A percentile compares a stretch with the other conserved stretches of the same genome.
These are phyloP conservation scores for Poeciliopsis turrubarensis DNA, from an alignment of 2,113 vertebrate genomes.

Conservation along the genomic window DNA sequence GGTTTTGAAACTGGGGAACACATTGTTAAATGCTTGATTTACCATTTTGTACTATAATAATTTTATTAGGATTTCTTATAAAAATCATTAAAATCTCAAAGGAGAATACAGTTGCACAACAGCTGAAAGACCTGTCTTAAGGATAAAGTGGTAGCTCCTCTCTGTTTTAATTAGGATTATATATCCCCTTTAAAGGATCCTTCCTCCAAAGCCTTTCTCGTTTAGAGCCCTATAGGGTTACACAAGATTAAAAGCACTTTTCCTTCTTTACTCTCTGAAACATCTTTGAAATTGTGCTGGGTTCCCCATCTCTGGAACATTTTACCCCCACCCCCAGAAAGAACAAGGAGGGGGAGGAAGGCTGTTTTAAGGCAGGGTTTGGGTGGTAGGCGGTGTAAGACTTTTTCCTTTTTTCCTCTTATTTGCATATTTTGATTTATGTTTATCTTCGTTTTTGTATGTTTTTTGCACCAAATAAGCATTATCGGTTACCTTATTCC, in stretches of 20 bases:
- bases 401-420: constrained; percentile 2
- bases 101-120: constrained; percentile 41
- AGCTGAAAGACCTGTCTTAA: constrained; percentile 34
- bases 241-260: constrained; percentile 80
- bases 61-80: constrained; percentile 60
- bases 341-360: constrained; percentile 47
- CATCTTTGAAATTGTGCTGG: constrained; percentile 76
- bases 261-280: constrained; percentile 74
- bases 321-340: constrained; percentile 62
- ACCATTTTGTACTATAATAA: constrained; percentile 39
- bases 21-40: constrained; percentile 42
- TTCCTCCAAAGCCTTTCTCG: constrained; percentile 64
- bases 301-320: constrained; percentile 74
- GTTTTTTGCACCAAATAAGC: constrained; percentile 47
- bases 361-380: constrained; percentile 15
- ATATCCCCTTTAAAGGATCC: constrained; percentile 74
- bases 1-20: constrained; percentile 9
- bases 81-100: constrained; percentile 51
- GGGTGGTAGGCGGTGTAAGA: constrained; percentile 39
- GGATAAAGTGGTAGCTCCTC: constrained; percentile 69
- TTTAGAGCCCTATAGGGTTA: constrained; percentile 76
- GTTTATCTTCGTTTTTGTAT: constrained; percentile 46
- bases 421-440: neutral
- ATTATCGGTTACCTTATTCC: constrained; percentile 48
- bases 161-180: constrained; percentile 79